A percentile compares a stretch with the other conserved stretches of the same genome.
These are phyloP conservation scores for Chionis minor DNA, from an alignment of 2,113 vertebrate species.

Conservation along the genomic window DNA sequence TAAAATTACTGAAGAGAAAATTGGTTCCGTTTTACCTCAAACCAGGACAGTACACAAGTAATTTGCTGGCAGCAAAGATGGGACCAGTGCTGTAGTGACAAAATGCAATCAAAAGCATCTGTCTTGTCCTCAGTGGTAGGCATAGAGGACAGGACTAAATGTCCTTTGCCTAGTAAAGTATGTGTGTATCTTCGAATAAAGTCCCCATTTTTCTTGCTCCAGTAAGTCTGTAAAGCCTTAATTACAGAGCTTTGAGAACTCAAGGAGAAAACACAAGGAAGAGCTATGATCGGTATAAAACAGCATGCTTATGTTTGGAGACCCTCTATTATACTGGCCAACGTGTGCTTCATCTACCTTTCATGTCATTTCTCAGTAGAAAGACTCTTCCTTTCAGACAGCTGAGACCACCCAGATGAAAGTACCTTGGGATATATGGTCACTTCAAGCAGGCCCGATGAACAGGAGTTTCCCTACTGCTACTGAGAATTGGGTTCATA, in stretches of 20 bases:
- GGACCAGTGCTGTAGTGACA: background rate
- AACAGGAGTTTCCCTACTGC: background rate
- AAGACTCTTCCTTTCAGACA: conserved; percentile 20
- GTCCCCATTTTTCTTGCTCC: background rate
- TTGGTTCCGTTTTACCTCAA: too few relatives aligned
- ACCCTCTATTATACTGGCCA: background rate
- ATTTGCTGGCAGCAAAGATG: background rate
- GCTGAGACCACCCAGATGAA: conserved; percentile 54
- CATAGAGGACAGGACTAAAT: background rate
- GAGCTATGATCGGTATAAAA: background rate
- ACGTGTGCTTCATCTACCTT: background rate
- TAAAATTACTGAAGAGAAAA: too few relatives aligned
- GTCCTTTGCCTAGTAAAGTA: background rate
- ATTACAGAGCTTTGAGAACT: background rate
- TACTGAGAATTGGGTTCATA: background rate
- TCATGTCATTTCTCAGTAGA: conserved; percentile 4
- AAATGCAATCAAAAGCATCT: background rate
- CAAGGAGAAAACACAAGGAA: background rate
- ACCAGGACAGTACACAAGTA: background rate
- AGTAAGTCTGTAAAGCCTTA: background rate
- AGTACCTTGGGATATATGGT: background rate
- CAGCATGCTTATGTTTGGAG: background rate
- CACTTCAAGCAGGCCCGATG: background rate
- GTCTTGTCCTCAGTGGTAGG: background rate
- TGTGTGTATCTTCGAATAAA: background rate